These are phyloP conservation scores for Hippocampus kuda DNA, from an alignment of 2,797 vertebrate genomes.

Conservation along the genomic window DNA sequence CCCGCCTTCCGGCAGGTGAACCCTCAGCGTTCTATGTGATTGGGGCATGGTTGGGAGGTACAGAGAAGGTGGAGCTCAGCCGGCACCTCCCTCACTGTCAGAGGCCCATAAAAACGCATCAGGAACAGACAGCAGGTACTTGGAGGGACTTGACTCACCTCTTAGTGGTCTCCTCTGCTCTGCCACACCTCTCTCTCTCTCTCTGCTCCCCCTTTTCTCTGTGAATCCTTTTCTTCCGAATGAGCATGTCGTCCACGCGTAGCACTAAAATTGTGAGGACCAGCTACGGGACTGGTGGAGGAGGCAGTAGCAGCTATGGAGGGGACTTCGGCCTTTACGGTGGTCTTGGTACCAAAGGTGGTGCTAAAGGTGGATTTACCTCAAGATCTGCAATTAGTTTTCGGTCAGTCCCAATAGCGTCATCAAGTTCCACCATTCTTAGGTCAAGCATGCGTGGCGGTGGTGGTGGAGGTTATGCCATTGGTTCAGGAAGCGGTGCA, in stretches of 20 bases:
- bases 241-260: constrained; percentile 26
- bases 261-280: neutral
- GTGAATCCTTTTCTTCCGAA: constrained; percentile 23
- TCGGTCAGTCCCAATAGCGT: neutral
- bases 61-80: constrained; percentile 31
- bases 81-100: constrained; percentile 28
- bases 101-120: constrained; percentile 51
- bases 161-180: constrained; percentile 61
- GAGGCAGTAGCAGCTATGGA: neutral
- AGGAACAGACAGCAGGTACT: constrained; percentile 44
- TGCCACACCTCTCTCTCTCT: constrained; percentile 42
- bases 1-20: constrained; percentile 21
- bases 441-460: constrained; percentile 6
- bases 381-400: constrained; percentile 14
- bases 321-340: neutral
- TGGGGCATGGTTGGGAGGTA: constrained; percentile 36
- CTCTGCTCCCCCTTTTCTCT: constrained; percentile 33
- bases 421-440: neutral
- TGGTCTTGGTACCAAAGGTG: neutral
- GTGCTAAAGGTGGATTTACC: constrained; percentile 4
- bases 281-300: neutral
- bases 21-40: constrained; percentile 28
- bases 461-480: neutral
- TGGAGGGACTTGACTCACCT: constrained; percentile 66
- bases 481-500: neutral